A percentile compares a stretch with the other conserved stretches of the same genome.
Conservation (phyloP, 2,113 vertebrate genomes). For the Mohoua ochrocephala region DNA sequence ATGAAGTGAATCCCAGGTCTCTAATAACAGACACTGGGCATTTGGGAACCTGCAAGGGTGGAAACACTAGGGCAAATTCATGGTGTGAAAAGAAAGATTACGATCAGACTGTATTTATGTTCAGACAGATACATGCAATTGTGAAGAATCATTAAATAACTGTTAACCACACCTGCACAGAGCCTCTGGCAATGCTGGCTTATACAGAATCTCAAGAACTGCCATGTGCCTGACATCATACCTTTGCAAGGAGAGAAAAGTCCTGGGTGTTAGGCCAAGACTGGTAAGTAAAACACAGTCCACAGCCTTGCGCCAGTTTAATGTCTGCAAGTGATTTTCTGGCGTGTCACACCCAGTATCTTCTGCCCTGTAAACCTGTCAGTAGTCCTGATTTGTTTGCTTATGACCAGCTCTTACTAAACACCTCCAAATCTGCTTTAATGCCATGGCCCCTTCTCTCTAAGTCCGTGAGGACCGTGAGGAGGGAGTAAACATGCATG, state of each 20-base stretch:
- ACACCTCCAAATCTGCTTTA: neutral
- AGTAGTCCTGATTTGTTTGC: neutral
- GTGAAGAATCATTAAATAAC: constrained; percentile 71
- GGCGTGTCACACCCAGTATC: constrained; percentile 1
- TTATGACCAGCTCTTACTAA: neutral
- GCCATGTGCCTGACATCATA: constrained; percentile 28
- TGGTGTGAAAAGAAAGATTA: constrained; percentile 58
- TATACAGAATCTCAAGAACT: constrained; percentile 15
- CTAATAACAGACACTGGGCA: neutral
- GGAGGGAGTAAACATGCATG: neutral
- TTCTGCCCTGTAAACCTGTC: constrained; percentile 18
- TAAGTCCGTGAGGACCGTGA: neutral
- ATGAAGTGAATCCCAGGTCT: neutral
- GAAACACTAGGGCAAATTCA: constrained; percentile 31
- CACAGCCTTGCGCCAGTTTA: neutral
- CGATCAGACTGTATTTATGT: neutral
- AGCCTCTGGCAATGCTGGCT: constrained; percentile 48
- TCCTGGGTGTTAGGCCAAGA: constrained; percentile 28
- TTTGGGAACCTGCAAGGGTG: constrained; percentile 30
- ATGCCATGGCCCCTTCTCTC: neutral
- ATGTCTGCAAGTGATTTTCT: constrained; percentile 29
- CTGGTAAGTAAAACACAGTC: constrained; percentile 19
- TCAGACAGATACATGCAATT: constrained; percentile 66
- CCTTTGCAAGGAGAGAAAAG: constrained; percentile 14
- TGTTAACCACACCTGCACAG: constrained; percentile 50